Conservation (phyloP, 2,113 vertebrate species). For the Anarhynchus alexandrinus region DNA sequence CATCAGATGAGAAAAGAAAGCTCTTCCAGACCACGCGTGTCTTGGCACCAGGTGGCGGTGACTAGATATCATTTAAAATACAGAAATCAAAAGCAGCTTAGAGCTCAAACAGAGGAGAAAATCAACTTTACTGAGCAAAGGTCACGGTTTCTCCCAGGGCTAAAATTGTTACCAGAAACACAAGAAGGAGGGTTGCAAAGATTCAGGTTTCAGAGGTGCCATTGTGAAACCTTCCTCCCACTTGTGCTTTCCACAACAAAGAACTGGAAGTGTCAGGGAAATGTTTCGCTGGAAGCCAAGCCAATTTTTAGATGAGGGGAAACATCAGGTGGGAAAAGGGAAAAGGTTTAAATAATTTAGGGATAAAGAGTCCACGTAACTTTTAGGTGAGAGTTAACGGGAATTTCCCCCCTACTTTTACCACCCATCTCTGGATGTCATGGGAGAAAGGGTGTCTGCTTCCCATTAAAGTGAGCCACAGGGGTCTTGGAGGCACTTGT, state of each 20-base stretch:
- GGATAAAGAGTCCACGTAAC: not conserved
- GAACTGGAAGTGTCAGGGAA: not conserved
- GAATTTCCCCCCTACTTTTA: not conserved
- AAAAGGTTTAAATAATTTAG: not conserved
- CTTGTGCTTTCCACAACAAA: conserved; percentile 23
- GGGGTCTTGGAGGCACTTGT: not conserved
- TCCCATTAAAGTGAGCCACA: not conserved
- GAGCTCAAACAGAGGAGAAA: not conserved
- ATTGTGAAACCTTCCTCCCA: not conserved
- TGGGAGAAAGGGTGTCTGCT: not conserved
- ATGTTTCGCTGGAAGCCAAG: conserved; percentile 19
- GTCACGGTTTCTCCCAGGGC: conserved; percentile 2
- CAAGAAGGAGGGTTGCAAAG: not conserved
- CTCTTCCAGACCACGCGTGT: not conserved
- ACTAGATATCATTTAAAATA: not conserved
- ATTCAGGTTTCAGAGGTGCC: not conserved
- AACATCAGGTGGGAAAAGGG: not conserved
- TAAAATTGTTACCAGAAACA: not conserved
- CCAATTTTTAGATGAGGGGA: not conserved
- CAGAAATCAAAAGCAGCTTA: not conserved
- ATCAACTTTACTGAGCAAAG: not conserved
- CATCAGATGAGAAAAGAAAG: not conserved
- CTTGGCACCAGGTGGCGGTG: not conserved
- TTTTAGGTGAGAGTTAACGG: not conserved
- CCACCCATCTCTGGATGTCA: not conserved